phyloP scores from a whole-genome alignment of 2,888 invertebrate species.

The Noctua pronuba region DNA sequence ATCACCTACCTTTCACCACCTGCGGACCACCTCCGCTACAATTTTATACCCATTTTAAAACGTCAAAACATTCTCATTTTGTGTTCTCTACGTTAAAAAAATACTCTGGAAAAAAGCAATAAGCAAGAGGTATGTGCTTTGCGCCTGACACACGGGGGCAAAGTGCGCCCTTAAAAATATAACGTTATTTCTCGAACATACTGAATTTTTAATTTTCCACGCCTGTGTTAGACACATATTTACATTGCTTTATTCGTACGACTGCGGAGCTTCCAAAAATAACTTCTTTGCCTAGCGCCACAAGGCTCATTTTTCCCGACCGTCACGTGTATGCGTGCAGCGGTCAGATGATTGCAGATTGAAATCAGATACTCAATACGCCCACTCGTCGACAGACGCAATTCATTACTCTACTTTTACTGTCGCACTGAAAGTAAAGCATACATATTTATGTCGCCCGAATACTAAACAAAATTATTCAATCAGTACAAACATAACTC shows the following conservation, averaged over 20 bases:
- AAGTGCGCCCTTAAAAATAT: constrained; percentile 23
- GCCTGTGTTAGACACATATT: constrained; percentile 37
- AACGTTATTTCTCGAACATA: constrained; percentile 25
- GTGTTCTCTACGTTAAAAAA: constrained; percentile 23
- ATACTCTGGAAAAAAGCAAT: constrained; percentile 25
- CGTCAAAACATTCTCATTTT: constrained; percentile 77
- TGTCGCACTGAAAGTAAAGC: constrained; percentile 65
- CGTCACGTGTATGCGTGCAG: constrained; percentile 58
- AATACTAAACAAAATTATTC: constrained; percentile 73
- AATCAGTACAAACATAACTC: constrained; percentile 65
- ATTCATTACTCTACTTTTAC: constrained; percentile 73
- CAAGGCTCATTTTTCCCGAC: constrained; percentile 47
- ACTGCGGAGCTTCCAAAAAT: constrained; percentile 50
- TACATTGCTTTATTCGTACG: constrained; percentile 37
- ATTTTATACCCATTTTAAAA: constrained; percentile 74
- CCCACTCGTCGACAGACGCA: constrained; percentile 78
- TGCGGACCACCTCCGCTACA: constrained; percentile 70
- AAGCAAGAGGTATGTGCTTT: constrained; percentile 31
- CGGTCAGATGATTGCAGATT: constrained; percentile 75
- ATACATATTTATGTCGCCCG: constrained; percentile 65
- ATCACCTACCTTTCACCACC: constrained; percentile 79
- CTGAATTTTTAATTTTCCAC: constrained; percentile 31
- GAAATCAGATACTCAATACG: constrained; percentile 83
- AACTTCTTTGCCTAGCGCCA: constrained; percentile 30
- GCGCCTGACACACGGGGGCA: constrained; percentile 19